Conservation (phyloP, 2,113 vertebrate species). For the Crotalus viridis region DNA sequence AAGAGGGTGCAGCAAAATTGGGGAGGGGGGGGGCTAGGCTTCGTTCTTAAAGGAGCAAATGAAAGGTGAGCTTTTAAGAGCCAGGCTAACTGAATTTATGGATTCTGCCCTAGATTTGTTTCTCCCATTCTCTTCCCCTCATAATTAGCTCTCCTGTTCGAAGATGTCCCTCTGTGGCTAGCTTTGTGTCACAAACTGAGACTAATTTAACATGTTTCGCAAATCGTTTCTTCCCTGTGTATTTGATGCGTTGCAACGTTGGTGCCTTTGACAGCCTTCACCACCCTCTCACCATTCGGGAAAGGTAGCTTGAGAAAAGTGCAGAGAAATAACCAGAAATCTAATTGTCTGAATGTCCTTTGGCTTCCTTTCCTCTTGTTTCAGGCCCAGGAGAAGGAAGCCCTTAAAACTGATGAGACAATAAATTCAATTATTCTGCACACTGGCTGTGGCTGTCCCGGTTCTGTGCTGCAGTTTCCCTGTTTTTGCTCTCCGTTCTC, state of each 20-base stretch:
- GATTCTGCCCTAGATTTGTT: not conserved
- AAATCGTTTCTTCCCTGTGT: not conserved
- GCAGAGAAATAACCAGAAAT: constrained; percentile 57
- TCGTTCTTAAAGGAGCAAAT: not conserved
- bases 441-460: constrained; percentile 58
- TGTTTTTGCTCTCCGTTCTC: constrained; percentile 62
- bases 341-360: constrained; percentile 55
- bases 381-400: constrained; percentile 56
- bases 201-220: not conserved
- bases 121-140: not conserved
- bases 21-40: not conserved
- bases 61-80: not conserved
- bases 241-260: constrained; percentile 38
- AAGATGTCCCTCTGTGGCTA: not conserved
- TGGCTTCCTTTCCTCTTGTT: constrained; percentile 50
- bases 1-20: not conserved
- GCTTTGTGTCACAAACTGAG: not conserved
- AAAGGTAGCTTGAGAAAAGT: constrained; percentile 37
- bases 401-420: constrained; percentile 65
- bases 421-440: constrained; percentile 61
- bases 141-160: not conserved
- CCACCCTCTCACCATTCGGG: constrained; percentile 46
- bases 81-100: not conserved
- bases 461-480: constrained; percentile 56
- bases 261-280: constrained; percentile 45